Percentiles rank a stretch among this genome's conserved stretches.
Evolutionary conservation across 2,888 invertebrate genomes (phyloP).

Genomic region (Sesia apiformis): DNA sequence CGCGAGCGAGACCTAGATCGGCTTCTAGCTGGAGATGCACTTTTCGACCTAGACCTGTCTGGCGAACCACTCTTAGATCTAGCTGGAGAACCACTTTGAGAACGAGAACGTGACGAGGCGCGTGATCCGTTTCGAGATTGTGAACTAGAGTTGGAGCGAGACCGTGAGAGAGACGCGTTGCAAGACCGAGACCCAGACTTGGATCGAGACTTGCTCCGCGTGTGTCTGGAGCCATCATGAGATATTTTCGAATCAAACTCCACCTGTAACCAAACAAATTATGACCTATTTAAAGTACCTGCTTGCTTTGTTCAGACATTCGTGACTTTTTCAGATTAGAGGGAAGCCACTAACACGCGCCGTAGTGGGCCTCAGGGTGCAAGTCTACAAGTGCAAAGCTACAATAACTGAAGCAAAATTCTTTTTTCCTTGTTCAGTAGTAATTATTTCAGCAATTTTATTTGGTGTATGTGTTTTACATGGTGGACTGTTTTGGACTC

Average conservation of each 20-base stretch:
- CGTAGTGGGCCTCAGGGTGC: no score
- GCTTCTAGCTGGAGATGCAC: slow-evolving; percentile 19
- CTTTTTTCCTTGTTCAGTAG: background rate
- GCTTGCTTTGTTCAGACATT: no score
- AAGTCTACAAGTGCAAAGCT: background rate
- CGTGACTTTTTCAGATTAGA: no score
- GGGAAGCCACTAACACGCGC: no score
- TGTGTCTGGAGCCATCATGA: slow-evolving; percentile 34
- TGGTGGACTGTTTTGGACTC: no score
- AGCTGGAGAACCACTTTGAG: slow-evolving; percentile 12
- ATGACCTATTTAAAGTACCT: background rate
- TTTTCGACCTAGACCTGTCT: slow-evolving; percentile 10
- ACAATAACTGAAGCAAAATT: background rate
- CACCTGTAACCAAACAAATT: slow-evolving; percentile 20
- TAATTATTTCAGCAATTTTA: background rate
- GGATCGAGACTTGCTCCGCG: slow-evolving; percentile 20
- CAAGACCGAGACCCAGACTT: slow-evolving; percentile 9
- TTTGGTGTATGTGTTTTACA: no score
- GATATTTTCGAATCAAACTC: slow-evolving; percentile 51
- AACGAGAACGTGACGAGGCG: slow-evolving; percentile 21
- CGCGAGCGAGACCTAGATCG: slow-evolving; percentile 27
- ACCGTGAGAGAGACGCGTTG: no score
- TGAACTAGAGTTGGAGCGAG: slow-evolving; percentile 34
- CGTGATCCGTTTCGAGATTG: slow-evolving; percentile 26
- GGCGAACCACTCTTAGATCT: background rate